A percentile compares a stretch with the other conserved stretches of the same genome.
phyloP scores from a whole-genome alignment of 2,888 invertebrate species.

The Seira ritae region DNA sequence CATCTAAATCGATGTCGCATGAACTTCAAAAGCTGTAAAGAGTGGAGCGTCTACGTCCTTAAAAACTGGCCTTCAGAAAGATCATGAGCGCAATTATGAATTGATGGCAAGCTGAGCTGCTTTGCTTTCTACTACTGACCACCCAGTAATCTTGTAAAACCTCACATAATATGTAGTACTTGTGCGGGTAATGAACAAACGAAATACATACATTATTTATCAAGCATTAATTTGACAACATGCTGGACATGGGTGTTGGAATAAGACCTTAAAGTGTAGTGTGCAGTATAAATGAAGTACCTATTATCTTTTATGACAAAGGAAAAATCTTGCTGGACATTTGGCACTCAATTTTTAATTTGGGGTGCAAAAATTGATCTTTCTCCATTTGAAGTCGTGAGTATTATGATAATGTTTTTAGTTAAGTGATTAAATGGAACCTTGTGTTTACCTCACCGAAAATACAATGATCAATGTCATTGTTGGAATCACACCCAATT shows the following conservation, averaged over 20 bases:
- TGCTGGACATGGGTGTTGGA: not conserved
- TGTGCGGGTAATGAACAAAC: conserved; percentile 1
- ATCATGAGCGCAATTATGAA: conserved; percentile 13
- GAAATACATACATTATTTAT: not conserved
- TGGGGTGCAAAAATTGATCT: too few species aligned
- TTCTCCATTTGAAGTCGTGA: too few species aligned
- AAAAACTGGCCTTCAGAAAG: conserved; percentile 7
- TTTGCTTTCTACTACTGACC: not conserved
- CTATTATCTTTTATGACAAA: too few species aligned
- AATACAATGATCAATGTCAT: too few species aligned
- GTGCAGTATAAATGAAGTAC: too few species aligned
- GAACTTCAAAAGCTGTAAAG: conserved; percentile 1
- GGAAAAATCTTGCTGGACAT: too few species aligned
- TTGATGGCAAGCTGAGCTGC: not conserved
- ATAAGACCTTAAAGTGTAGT: too few species aligned
- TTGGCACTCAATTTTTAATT: too few species aligned
- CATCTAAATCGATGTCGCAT: not conserved
- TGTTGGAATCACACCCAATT: too few species aligned
- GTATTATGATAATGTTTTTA: too few species aligned
- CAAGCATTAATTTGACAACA: not conserved
- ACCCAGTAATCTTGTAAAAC: not conserved
- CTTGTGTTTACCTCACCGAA: too few species aligned
- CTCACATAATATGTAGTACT: not conserved
- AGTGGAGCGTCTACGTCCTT: not conserved
- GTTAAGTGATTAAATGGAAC: too few species aligned